Conservation (phyloP, 2,797 vertebrate genomes). For the Cuniculus paca region DNA sequence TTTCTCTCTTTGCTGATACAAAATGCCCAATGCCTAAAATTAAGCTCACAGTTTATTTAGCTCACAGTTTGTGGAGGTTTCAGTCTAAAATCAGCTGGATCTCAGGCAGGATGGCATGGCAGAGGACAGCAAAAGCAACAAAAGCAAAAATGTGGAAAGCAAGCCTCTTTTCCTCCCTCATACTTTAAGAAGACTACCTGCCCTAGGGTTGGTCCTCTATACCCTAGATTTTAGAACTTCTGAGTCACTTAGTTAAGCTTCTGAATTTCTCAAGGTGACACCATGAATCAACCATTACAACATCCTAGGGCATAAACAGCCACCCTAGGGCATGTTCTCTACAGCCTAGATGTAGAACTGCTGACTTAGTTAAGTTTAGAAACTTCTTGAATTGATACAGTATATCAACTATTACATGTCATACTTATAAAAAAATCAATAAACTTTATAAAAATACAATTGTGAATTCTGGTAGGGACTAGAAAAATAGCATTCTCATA, state of each 20-base stretch:
- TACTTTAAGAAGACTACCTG: background rate
- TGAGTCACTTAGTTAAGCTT: no score
- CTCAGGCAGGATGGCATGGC: background rate
- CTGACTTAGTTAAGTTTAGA: background rate
- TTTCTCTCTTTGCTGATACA: background rate
- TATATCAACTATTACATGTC: background rate
- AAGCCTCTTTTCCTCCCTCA: background rate
- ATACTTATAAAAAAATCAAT: background rate
- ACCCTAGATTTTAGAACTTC: no score
- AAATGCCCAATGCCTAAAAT: background rate
- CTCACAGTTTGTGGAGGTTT: background rate
- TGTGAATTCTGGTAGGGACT: background rate
- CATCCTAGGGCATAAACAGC: no score
- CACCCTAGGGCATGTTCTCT: no score
- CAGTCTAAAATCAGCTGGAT: background rate
- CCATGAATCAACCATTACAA: no score
- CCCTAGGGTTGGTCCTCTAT: background rate
- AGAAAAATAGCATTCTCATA: background rate
- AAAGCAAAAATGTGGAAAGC: background rate
- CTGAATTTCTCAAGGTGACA: no score
- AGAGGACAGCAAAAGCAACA: background rate
- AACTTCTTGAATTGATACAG: background rate
- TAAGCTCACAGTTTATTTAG: background rate
- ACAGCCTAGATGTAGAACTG: background rate
- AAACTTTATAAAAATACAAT: background rate